Conservation (phyloP, 2,888 invertebrate species). For the Frankliniella fusca region DNA sequence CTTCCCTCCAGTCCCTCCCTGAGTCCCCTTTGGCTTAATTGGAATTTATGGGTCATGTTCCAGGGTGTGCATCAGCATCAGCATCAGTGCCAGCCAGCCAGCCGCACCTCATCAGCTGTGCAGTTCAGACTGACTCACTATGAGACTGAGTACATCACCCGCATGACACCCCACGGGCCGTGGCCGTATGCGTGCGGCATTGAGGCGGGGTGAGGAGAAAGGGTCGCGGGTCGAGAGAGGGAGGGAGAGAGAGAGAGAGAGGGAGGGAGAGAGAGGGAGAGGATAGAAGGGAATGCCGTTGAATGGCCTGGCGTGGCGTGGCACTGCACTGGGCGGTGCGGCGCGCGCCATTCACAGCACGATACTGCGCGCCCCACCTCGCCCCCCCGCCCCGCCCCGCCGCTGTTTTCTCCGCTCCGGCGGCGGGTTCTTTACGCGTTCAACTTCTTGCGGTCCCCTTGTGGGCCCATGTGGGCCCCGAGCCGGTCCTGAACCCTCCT, state of each 20-base stretch:
- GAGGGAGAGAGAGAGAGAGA: not conserved
- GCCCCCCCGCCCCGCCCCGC: slow-evolving; percentile 1
- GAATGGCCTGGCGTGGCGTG: no score
- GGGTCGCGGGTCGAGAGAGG: not conserved
- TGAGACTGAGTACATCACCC: not conserved
- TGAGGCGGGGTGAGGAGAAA: no score
- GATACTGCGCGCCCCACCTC: not conserved
- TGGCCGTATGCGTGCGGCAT: no score
- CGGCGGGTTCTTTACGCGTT: not conserved
- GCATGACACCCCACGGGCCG: not conserved
- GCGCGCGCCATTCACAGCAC: no score
- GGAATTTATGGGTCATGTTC: no score
- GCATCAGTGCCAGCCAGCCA: not conserved
- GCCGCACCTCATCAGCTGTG: not conserved
- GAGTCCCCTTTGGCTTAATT: not conserved
- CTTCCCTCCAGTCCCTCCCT: not conserved
- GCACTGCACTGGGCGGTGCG: no score
- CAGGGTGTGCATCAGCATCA: no score
- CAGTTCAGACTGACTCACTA: not conserved
- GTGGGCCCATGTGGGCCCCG: not conserved
- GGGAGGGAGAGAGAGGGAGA: not conserved
- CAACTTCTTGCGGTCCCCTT: not conserved
- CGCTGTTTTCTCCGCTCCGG: not conserved
- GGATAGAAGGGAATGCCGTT: not conserved
- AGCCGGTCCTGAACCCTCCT: no score